Conservation (phyloP, 2,113 vertebrate species). For the Dromiciops gliroides region DNA sequence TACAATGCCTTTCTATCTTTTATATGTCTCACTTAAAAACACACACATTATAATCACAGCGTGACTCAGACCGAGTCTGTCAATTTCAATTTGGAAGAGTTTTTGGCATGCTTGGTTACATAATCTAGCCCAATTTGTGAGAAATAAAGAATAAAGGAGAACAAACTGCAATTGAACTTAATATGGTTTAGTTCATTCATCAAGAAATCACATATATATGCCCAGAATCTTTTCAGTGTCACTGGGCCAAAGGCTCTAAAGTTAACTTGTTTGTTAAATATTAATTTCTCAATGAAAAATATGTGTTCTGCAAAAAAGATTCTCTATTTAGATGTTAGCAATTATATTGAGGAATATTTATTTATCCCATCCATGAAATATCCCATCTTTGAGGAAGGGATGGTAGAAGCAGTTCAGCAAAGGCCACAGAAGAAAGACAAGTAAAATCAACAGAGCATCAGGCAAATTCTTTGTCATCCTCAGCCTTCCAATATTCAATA, state of each 20-base stretch:
- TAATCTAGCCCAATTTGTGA: constrained; percentile 30
- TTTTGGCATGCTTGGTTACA: constrained; percentile 26
- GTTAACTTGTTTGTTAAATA: constrained; percentile 54
- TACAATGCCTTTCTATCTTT: constrained; percentile 26
- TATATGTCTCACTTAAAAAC: not conserved
- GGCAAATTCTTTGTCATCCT: not conserved
- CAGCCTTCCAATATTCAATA: constrained; percentile 36
- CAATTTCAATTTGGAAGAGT: constrained; percentile 45
- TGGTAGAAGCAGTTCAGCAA: not conserved
- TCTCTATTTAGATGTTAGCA: constrained; percentile 23
- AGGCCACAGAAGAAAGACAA: constrained; percentile 39
- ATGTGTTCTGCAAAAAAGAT: constrained; percentile 18
- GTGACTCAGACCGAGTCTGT: constrained; percentile 21
- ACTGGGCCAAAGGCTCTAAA: constrained; percentile 24
- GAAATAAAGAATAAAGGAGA: constrained; percentile 52
- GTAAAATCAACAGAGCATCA: constrained; percentile 23
- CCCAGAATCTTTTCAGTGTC: constrained; percentile 51
- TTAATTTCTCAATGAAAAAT: constrained; percentile 11
- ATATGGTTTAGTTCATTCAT: constrained; percentile 30
- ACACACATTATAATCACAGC: constrained; percentile 31
- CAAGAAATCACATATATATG: constrained; percentile 9
- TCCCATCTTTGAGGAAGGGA: not conserved
- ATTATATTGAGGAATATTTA: not conserved
- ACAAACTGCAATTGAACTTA: constrained; percentile 19
- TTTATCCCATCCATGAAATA: constrained; percentile 17